Evolutionary conservation across 1,140 invertebrate species (phyloP).

Genomic region (Homarus americanus): DNA sequence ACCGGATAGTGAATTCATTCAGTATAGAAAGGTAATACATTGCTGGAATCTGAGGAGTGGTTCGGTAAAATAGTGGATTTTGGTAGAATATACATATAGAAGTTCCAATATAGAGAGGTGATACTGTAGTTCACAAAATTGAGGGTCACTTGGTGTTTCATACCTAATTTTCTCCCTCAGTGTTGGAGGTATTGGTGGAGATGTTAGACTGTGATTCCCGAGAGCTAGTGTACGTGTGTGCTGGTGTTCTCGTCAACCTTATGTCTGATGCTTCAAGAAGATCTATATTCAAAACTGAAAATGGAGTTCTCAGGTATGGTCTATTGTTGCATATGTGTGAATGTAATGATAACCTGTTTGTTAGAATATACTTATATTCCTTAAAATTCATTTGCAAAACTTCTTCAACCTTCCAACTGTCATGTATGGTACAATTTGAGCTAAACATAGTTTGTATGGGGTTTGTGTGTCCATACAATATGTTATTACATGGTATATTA

Average conservation of each 20-base stretch:
- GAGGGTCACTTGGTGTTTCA: not conserved
- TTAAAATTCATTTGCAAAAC: too few species aligned
- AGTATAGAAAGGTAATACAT: too few species aligned
- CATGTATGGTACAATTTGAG: too few species aligned
- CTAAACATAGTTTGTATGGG: too few species aligned
- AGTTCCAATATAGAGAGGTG: too few species aligned
- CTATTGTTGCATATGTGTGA: not conserved
- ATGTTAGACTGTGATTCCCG: conserved; percentile 81
- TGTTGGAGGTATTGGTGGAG: conserved; percentile 80
- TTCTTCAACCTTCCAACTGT: too few species aligned
- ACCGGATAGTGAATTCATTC: too few species aligned
- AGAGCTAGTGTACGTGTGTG: conserved; percentile 82
- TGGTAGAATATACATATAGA: too few species aligned
- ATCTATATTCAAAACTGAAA: conserved; percentile 79
- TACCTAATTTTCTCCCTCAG: conserved; percentile 77
- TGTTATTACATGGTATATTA: too few species aligned
- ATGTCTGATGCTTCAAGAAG: conserved; percentile 83
- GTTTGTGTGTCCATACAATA: too few species aligned
- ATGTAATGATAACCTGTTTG: not conserved
- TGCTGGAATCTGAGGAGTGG: too few species aligned
- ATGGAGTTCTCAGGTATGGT: conserved; percentile 79
- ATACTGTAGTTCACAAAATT: not conserved
- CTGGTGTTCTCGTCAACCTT: conserved; percentile 85
- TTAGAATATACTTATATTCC: not conserved
- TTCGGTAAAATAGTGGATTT: too few species aligned